Evolutionary conservation across 2,113 vertebrate species (phyloP), one percentile per base, ranked within the genome.

Genomic region (Regulus satrapa): DNA sequence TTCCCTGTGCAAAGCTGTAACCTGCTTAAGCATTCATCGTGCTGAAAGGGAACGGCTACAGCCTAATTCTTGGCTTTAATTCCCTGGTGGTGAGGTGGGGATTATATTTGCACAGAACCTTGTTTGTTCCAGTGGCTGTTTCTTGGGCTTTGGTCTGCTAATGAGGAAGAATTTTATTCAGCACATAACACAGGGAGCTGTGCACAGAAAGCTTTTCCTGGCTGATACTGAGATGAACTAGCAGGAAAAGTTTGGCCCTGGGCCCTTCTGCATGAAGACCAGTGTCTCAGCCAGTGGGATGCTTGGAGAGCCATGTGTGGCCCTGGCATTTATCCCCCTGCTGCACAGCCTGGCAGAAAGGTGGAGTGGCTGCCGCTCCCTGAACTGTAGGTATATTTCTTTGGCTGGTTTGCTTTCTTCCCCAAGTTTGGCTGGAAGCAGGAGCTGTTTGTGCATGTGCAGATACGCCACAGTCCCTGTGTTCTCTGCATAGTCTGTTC

Each of bases 81-180:
- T 96, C 94, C 62, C 46, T 17, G 14, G 73, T 10, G 4, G 18
- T 77, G 91, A 93, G 45, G 52, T 91, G 56, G 62, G 91, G 82
- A 88, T 97, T 97, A 94, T 74, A 83, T 85, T 86, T 94, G 79
- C 81, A 94, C 82, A 96, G 93, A 94, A 72, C 74, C 51, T 66
- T 85, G 55, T 85, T 95, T 94, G 87, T 96, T 96, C 87, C 88
- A 73, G 16, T 62, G 51, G 29, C 75, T 2, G 2, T 88, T 94
- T 76, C 87, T 94, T 92, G 87, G 54, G 78, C 41, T 92, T 85
- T 61, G 66, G 59, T 31, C 79, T 80, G 26, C 71, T 94, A 56
- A 76, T 67, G 46, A 89, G 81, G 56, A 69, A 69, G 63, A 93
- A 58, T 81, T 96, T 92, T 84, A 74, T 81, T 88, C 72, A 81